These are phyloP conservation scores for Oreochromis niloticus DNA, from an alignment of 2,113 vertebrate genomes.

Conservation along the genomic window DNA sequence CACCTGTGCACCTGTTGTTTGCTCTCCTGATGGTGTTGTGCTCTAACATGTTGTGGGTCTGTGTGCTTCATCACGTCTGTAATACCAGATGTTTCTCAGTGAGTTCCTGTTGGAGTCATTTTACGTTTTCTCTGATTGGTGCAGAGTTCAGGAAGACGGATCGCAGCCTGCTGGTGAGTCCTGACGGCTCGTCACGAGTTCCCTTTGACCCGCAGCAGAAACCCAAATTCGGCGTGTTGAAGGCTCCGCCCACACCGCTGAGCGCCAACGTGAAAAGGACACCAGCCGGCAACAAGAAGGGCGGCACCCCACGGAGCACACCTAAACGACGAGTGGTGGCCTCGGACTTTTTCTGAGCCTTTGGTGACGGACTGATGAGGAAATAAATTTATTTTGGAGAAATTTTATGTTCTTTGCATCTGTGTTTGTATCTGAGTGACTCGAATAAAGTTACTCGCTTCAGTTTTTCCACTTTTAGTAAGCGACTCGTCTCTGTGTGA, in stretches of 20 bases:
- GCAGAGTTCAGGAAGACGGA: constrained; percentile 91
- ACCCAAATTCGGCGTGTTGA: constrained; percentile 84
- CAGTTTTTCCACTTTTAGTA: neutral
- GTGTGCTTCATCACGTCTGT: neutral
- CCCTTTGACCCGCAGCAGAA: constrained; percentile 89
- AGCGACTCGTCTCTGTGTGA: neutral
- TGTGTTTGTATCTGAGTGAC: neutral
- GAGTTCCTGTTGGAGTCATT: neutral
- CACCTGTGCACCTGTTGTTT: neutral
- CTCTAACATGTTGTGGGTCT: neutral
- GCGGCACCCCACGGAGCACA: neutral
- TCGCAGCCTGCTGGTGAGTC: constrained; percentile 86
- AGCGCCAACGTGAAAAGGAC: neutral
- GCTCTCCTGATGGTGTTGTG: neutral
- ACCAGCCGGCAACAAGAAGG: neutral
- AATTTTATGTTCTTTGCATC: neutral
- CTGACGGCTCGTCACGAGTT: constrained; percentile 80
- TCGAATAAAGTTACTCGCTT: neutral
- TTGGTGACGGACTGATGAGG: neutral
- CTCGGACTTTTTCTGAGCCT: neutral
- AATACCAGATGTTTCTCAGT: neutral
- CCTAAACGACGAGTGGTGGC: neutral
- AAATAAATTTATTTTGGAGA: neutral
- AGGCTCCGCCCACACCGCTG: constrained; percentile 57
- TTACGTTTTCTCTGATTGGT: neutral